Conservation (phyloP, 2,797 vertebrate species). For the Cryptoprocta ferox region DNA sequence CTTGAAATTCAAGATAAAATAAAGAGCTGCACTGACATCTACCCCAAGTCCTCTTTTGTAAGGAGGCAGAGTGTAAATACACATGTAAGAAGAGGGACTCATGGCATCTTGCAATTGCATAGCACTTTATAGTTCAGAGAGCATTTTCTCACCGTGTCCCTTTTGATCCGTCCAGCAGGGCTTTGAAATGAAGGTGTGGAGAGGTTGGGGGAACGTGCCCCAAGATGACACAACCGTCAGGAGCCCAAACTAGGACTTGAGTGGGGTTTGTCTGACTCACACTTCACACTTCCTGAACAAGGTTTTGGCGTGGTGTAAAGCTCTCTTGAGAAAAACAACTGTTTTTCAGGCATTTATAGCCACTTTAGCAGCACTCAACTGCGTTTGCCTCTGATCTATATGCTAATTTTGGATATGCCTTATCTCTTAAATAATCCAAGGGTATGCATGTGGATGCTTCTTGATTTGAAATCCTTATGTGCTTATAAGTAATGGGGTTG, state of each 20-base stretch:
- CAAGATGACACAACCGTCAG: not conserved
- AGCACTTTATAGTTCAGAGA: not conserved
- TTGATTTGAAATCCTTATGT: not conserved
- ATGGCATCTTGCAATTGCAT: not conserved
- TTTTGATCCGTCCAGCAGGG: not conserved
- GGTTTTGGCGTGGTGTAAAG: not conserved
- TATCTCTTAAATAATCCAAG: conserved; percentile 39
- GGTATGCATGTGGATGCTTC: not conserved
- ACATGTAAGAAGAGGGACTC: not conserved
- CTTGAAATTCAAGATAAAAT: conserved; percentile 18
- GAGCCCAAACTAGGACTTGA: not conserved
- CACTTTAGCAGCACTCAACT: not conserved
- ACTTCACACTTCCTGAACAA: not conserved
- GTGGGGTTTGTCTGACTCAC: not conserved
- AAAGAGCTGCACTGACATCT: not conserved
- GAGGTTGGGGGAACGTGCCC: not conserved
- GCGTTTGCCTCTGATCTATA: not conserved
- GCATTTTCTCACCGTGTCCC: not conserved
- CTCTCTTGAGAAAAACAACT: not conserved
- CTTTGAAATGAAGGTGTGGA: not conserved
- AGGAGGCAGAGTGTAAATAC: not conserved
- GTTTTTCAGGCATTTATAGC: not conserved
- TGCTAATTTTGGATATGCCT: conserved; percentile 18
- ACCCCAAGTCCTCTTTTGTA: not conserved
- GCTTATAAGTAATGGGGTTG: not conserved